Base-by-base conservation (phyloP, 2,113 vertebrate genomes). In the Nothoprocta perdicaria region DNA sequence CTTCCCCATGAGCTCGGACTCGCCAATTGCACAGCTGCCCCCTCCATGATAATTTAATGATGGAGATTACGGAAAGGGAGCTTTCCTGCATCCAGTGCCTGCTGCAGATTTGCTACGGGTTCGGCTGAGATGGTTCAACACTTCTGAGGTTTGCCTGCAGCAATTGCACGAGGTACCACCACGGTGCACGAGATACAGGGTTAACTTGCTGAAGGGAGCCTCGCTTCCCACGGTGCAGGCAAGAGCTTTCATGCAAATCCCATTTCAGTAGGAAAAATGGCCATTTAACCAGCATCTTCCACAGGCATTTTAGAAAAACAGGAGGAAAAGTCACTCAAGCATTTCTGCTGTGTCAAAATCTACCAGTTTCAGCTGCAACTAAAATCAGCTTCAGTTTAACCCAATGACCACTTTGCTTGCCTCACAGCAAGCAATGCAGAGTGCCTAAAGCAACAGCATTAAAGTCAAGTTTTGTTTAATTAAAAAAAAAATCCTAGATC, bases 371-470 rank as follows among this genome's bases (percentile, higher is more conserved):
- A 85, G 33, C 33, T 60, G 76, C 35, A 91, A 38, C 18, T 48
- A 90, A 76, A 33, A 27, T 27, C n/a, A 72, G 24, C 22, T 38
- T 40, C 26, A 35, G 24, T 71, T 38, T 62, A 55, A 60, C 53
- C 14, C 2, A 5, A 55, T 8, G 38, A 40, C 10, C 27, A 78
- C 41, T 50, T 40, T 62, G 53, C 40, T 48, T 65, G 65, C 89
- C 77, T 68, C 63, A 19, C 52, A 77, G 60, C 63, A 80, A 83
- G 33, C 10, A 82, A 21, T 8, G 84, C 27, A 18, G 24, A 68
- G 43, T 10, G 43, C 78, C 82, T 90, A 41, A 75, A 86, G 84
- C 57, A 73, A 67, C n/a, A 84, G 41, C 77, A 83, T 67, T 83
- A 66, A 74, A 86, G 71, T n/a, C 79, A 81, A 38, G 66, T 76